A percentile compares a stretch with the other conserved stretches of the same genome.
phyloP scores from a whole-genome alignment of 2,888 invertebrate species.

The Eubasilissa splendida region DNA sequence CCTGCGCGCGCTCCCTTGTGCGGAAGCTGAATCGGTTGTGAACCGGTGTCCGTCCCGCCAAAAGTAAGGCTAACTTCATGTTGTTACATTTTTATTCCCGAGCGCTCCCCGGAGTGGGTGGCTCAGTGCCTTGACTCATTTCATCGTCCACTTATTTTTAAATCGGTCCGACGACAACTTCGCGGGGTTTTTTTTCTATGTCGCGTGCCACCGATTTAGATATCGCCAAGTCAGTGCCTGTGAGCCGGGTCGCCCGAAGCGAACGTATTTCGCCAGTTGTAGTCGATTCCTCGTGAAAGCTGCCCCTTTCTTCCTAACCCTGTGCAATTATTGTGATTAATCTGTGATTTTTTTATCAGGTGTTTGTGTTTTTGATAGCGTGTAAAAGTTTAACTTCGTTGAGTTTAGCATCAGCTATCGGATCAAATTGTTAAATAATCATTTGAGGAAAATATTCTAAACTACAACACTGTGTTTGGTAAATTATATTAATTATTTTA shows the following conservation, averaged over 20 bases:
- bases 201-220: slow-evolving; percentile 34
- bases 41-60: slow-evolving; percentile 32
- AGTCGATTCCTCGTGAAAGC: slow-evolving; percentile 1
- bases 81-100: slow-evolving; percentile 15
- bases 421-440: too few species aligned
- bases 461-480: too few species aligned
- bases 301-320: not conserved
- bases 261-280: slow-evolving; percentile 34
- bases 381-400: too few species aligned
- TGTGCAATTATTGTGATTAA: not conserved
- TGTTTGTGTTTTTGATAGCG: too few species aligned
- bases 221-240: slow-evolving; percentile 20
- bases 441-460: too few species aligned
- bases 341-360: too few species aligned
- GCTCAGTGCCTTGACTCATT: slow-evolving; percentile 12
- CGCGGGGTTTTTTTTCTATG: slow-evolving; percentile 16
- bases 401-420: too few species aligned
- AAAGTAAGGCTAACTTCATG: slow-evolving; percentile 42
- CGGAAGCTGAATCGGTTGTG: slow-evolving; percentile 19
- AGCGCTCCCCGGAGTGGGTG: slow-evolving; percentile 23
- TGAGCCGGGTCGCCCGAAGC: slow-evolving; percentile 5
- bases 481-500: too few species aligned
- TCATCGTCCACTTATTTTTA: slow-evolving; percentile 8
- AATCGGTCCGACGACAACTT: slow-evolving; percentile 33
- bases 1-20: not conserved